These are phyloP conservation scores for Nibea coibor DNA, from an alignment of 2,113 vertebrate species.

Conservation along the genomic window DNA sequence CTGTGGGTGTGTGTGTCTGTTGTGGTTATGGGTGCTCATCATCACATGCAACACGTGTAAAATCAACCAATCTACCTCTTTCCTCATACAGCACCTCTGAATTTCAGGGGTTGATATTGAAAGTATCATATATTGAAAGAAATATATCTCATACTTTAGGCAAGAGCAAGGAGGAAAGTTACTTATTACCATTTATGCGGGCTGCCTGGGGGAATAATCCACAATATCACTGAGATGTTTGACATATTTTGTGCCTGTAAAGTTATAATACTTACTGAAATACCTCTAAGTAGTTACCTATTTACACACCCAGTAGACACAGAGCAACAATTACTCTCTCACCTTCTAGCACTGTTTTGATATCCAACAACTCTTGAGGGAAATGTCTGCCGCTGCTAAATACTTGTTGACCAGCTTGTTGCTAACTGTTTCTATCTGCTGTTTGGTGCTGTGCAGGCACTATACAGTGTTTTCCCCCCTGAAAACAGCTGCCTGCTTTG, in stretches of 20 bases:
- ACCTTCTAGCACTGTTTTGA: neutral
- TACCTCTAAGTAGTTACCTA: neutral
- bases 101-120: neutral
- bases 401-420: neutral
- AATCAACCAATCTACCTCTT: neutral
- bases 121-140: no score
- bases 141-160: no score
- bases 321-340: neutral
- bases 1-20: constrained; percentile 3
- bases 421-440: neutral
- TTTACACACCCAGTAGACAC: neutral
- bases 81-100: neutral
- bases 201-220: no score
- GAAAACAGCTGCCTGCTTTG: neutral
- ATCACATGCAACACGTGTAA: neutral
- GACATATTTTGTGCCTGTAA: neutral
- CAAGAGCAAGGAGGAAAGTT: neutral
- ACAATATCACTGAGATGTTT: neutral
- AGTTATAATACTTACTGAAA: neutral
- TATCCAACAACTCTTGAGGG: neutral
- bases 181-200: neutral
- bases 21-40: neutral
- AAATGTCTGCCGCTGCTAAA: neutral
- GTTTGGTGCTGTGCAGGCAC: neutral
- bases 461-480: no score